phyloP scores from a whole-genome alignment of 2,888 invertebrate species.

The Caenorhabditis sp. region DNA sequence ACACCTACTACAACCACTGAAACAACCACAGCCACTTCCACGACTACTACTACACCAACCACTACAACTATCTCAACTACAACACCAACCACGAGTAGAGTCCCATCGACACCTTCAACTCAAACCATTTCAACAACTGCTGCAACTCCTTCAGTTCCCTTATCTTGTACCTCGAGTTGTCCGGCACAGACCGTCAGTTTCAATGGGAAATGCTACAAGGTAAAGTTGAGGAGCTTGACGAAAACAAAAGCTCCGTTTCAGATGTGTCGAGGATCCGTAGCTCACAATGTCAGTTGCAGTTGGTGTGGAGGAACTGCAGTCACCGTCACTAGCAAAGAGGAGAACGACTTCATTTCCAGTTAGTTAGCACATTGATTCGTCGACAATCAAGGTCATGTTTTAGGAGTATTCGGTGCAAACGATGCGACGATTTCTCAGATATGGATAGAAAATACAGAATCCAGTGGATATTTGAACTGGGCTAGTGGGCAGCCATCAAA shows the following conservation, averaged over 20 bases:
- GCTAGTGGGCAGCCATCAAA: conserved; percentile 19
- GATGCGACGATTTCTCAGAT: conserved; percentile 6
- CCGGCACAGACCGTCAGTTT: not conserved
- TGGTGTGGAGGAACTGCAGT: conserved; percentile 28
- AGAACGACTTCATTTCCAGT: conserved; percentile 29
- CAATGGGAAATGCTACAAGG: conserved; percentile 17
- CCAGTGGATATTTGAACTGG: conserved; percentile 26
- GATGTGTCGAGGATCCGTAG: conserved; percentile 27
- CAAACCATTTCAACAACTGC: not conserved
- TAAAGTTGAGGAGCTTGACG: no score
- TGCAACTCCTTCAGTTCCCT: no score
- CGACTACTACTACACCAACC: not conserved
- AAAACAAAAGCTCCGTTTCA: not conserved
- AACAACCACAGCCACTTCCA: no score
- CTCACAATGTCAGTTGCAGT: conserved; percentile 2
- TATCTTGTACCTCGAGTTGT: conserved; percentile 13
- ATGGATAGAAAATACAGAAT: conserved; percentile 32
- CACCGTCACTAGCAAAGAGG: conserved; percentile 16
- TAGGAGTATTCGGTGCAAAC: conserved; percentile 34
- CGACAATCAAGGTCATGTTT: no score
- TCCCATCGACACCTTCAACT: not conserved
- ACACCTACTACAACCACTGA: not conserved
- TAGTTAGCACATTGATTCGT: no score
- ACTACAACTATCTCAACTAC: not conserved
- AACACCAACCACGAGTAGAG: not conserved